Percentiles rank a stretch among this genome's conserved stretches.
These are phyloP conservation scores for Mamestra brassicae DNA, from an alignment of 2,888 invertebrate genomes.

Conservation along the genomic window DNA sequence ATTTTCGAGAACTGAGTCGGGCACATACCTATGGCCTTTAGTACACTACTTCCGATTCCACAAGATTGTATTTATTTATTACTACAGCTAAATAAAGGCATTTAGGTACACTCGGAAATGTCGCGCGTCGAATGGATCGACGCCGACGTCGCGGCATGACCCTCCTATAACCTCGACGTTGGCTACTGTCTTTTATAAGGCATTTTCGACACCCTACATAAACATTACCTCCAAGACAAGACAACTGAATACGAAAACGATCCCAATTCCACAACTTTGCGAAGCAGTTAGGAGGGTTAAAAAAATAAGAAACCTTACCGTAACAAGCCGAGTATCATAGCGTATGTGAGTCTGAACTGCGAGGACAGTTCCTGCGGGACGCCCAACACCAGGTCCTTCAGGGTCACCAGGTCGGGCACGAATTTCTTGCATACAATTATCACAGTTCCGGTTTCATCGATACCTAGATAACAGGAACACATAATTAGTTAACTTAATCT, in stretches of 20 bases:
- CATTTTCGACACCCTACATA: no score
- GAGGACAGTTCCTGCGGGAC: conserved; percentile 96
- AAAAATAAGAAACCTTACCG: conserved; percentile 74
- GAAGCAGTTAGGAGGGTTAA: no score
- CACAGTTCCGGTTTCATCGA: conserved; percentile 98
- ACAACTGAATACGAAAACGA: no score
- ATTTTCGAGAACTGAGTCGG: no score
- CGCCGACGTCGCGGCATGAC: no score
- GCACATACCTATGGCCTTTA: background rate
- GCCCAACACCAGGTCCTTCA: conserved; percentile 96
- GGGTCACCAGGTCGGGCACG: conserved; percentile 93
- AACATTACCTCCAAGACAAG: no score
- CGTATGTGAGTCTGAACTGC: conserved; percentile 98
- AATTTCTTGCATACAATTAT: conserved; percentile 96
- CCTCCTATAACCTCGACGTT: no score
- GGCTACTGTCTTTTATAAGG: no score
- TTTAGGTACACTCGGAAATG: background rate
- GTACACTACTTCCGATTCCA: no score
- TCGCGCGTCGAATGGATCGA: background rate
- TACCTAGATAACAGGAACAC: conserved; percentile 78
- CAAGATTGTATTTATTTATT: no score
- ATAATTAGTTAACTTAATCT: background rate
- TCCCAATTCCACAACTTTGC: no score
- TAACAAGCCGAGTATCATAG: conserved; percentile 97
- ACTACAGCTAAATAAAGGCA: background rate